Percentiles rank a stretch among this genome's conserved stretches.
phyloP scores from a whole-genome alignment of 2,797 vertebrate genomes.

The Lophura swinhoii region DNA sequence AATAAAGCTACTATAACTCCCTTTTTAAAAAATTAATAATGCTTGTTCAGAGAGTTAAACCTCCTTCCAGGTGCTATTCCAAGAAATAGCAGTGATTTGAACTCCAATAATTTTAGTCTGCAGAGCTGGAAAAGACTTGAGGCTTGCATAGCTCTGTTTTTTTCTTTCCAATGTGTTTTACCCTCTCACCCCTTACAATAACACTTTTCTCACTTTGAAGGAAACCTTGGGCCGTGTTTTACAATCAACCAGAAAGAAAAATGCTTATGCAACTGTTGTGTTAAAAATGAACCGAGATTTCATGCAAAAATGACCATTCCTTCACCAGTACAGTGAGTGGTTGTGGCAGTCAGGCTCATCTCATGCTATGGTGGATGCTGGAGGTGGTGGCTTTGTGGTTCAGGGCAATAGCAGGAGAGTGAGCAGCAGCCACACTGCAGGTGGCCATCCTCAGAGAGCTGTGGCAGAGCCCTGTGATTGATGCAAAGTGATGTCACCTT shows the following conservation, averaged over 20 bases:
- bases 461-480: background rate
- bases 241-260: background rate
- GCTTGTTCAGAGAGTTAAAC: conserved; percentile 1
- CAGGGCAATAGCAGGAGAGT: rapidly evolving
- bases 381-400: background rate
- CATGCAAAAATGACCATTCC: background rate
- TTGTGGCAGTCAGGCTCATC: background rate
- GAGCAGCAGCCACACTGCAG: background rate
- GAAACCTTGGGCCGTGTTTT: background rate
- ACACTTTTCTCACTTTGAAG: background rate
- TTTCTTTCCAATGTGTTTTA: background rate
- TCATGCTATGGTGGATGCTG: background rate
- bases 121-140: background rate
- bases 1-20: background rate
- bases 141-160: background rate
- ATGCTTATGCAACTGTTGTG: background rate
- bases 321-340: rapidly evolving
- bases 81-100: background rate
- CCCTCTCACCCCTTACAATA: background rate
- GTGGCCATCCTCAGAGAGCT: background rate
- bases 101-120: background rate
- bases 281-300: background rate
- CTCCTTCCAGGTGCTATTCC: conserved; percentile 4
- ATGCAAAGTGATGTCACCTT: background rate
- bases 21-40: background rate